phyloP scores from a whole-genome alignment of 1,140 invertebrate genomes.

The Uloborus diversus region DNA sequence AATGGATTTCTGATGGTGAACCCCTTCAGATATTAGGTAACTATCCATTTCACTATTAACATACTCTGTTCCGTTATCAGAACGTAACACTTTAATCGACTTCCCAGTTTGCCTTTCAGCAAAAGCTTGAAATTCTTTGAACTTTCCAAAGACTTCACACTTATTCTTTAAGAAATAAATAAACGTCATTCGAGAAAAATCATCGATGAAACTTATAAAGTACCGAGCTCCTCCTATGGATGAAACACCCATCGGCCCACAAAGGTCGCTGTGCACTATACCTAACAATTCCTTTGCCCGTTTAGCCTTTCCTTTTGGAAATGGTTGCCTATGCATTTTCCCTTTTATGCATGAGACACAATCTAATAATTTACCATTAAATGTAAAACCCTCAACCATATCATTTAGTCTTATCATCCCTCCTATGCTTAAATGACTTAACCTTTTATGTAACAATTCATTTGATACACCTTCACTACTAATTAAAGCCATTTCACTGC shows the following conservation, averaged over 20 bases:
- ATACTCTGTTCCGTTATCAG: slow-evolving; percentile 58
- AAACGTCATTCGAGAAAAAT: slow-evolving; percentile 63
- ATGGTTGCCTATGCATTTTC: slow-evolving; percentile 23
- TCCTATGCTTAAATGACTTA: neutral
- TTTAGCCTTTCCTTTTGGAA: slow-evolving; percentile 9
- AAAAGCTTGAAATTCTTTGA: slow-evolving; percentile 5
- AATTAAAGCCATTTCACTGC: neutral
- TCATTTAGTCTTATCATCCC: neutral
- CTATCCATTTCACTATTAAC: slow-evolving; percentile 20
- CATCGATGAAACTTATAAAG: slow-evolving; percentile 65
- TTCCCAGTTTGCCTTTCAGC: slow-evolving; percentile 29
- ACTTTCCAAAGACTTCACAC: slow-evolving; percentile 25
- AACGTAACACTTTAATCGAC: slow-evolving; percentile 24
- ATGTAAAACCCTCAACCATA: slow-evolving; percentile 3
- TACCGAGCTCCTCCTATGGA: slow-evolving; percentile 63
- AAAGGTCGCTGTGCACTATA: slow-evolving; percentile 62
- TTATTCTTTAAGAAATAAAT: slow-evolving; percentile 64
- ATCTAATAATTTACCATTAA: neutral
- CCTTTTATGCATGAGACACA: slow-evolving; percentile 1
- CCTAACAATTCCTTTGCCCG: slow-evolving; percentile 51
- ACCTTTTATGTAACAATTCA: neutral
- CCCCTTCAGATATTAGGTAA: slow-evolving; percentile 61
- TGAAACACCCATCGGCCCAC: slow-evolving; percentile 62
- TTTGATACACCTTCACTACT: neutral
- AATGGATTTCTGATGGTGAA: slow-evolving; percentile 66